A percentile compares a stretch with the other conserved stretches of the same genome.
Conservation (phyloP, 2,113 vertebrate genomes). For the Mesocricetus auratus region DNA sequence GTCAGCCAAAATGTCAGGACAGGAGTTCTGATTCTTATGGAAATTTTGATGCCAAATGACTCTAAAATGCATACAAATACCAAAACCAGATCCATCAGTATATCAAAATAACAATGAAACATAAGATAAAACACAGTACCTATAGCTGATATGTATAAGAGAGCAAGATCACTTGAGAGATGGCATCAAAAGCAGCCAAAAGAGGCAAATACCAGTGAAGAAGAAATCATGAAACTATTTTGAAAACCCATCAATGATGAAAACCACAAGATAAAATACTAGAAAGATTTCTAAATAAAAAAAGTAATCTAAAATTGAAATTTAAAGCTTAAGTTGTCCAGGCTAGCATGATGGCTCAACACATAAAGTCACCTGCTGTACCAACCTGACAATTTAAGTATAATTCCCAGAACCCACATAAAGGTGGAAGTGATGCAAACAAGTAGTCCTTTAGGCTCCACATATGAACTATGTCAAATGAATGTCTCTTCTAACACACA, state of each 20-base stretch:
- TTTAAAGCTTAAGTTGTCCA: not conserved
- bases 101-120: not conserved
- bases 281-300: not conserved
- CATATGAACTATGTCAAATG: not conserved
- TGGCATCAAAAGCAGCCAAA: not conserved
- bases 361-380: not conserved
- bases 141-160: not conserved
- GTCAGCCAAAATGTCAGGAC: not conserved
- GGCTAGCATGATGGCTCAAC: not conserved
- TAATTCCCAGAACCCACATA: not conserved
- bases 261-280: not conserved
- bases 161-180: not conserved
- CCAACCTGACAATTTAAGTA: too few species aligned
- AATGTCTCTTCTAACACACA: not conserved
- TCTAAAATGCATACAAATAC: not conserved
- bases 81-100: not conserved
- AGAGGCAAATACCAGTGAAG: not conserved
- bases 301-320: constrained; percentile 26
- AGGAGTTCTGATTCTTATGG: not conserved
- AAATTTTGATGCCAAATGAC: not conserved
- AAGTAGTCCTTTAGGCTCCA: too few species aligned
- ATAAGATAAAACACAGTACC: not conserved
- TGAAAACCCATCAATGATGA: not conserved
- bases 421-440: not conserved
- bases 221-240: not conserved